These are phyloP conservation scores for Hyppa rectilinea DNA, from an alignment of 2,888 invertebrate species.

Conservation along the genomic window DNA sequence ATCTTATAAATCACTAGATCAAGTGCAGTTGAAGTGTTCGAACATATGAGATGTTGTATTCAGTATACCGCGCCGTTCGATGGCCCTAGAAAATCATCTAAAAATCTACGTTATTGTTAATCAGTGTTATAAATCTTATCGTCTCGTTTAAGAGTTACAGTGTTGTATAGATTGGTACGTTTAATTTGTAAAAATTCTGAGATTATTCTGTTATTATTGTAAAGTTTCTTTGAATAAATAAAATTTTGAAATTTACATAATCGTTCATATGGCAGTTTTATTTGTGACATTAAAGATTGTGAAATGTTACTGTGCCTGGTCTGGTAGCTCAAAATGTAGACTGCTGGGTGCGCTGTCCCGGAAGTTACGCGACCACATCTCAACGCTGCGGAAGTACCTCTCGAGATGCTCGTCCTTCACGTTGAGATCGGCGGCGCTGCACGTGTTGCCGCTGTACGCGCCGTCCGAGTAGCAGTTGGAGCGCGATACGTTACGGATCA, in stretches of 20 bases:
- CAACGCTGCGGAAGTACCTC: slow-evolving; percentile 84
- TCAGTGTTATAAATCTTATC: slow-evolving; percentile 90
- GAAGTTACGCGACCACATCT: slow-evolving; percentile 79
- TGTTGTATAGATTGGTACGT: slow-evolving; percentile 90
- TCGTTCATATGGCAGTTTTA: slow-evolving; percentile 87
- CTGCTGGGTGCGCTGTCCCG: slow-evolving; percentile 67
- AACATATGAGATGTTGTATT: slow-evolving; percentile 76
- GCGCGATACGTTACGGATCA: slow-evolving; percentile 83
- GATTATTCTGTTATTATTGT: slow-evolving; percentile 89
- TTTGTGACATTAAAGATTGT: slow-evolving; percentile 62
- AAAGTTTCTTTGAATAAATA: slow-evolving; percentile 90
- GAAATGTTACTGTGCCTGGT: slow-evolving; percentile 63
- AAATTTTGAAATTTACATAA: slow-evolving; percentile 90
- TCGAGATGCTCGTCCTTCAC: slow-evolving; percentile 84
- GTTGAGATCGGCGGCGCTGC: slow-evolving; percentile 74
- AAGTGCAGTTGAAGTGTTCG: slow-evolving; percentile 5
- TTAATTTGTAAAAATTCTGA: slow-evolving; percentile 89
- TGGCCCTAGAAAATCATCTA: slow-evolving; percentile 86
- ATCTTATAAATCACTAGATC: slow-evolving; percentile 1
- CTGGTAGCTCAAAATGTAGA: slow-evolving; percentile 68
- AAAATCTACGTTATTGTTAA: slow-evolving; percentile 89
- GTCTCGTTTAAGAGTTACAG: slow-evolving; percentile 90
- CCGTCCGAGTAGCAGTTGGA: slow-evolving; percentile 83
- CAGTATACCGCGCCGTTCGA: slow-evolving; percentile 80
- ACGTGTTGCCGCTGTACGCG: slow-evolving; percentile 80